phyloP scores from a whole-genome alignment of 2,888 invertebrate genomes.

The Trichopria drosophilae region DNA sequence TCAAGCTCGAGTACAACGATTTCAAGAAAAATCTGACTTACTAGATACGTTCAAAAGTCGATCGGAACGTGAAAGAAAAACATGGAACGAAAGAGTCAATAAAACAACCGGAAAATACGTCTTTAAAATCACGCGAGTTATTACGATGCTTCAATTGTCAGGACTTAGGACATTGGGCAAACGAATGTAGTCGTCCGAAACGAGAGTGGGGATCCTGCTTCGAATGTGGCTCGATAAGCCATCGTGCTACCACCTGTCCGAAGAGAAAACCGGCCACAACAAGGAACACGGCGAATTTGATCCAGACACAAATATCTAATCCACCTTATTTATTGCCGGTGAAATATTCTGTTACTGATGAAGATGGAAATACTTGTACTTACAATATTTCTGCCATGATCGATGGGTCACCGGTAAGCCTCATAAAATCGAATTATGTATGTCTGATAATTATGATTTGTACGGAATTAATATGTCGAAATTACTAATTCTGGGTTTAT shows the following conservation, averaged over 20 bases:
- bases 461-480: conserved; percentile 5
- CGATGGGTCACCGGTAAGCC: conserved; percentile 8
- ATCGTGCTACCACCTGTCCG: conserved; percentile 11
- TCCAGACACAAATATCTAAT: no score
- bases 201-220: conserved; percentile 14
- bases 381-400: conserved; percentile 7
- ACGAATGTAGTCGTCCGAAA: conserved; percentile 7
- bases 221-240: conserved; percentile 10
- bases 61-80: no score
- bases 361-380: conserved; percentile 3
- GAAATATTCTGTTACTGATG: conserved; percentile 5
- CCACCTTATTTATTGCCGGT: conserved; percentile 7
- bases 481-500: conserved; percentile 3
- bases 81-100: no score
- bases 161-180: conserved; percentile 4
- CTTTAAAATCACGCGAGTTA: background rate
- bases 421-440: conserved; percentile 9
- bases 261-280: background rate
- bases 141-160: conserved; percentile 16
- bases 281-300: no score
- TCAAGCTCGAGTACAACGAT: conserved; percentile 13
- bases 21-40: conserved; percentile 1
- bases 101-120: no score
- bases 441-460: background rate
- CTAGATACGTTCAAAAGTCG: conserved; percentile 12